phyloP scores from a whole-genome alignment of 2,113 vertebrate species.

The Tragulus kanchil region DNA sequence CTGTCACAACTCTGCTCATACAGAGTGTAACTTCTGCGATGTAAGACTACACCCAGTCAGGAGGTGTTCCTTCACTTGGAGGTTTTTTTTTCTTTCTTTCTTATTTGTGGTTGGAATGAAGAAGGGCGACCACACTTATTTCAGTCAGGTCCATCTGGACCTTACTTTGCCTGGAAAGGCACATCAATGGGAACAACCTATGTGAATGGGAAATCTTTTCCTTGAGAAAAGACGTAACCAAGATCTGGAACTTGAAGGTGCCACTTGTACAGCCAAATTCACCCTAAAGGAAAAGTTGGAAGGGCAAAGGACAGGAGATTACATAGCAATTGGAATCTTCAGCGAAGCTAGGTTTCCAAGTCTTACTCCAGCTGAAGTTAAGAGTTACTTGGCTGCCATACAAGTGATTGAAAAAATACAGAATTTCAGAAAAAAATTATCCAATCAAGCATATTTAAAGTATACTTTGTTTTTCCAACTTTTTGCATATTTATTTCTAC shows the following conservation, averaged over 20 bases:
- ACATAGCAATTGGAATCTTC: constrained; percentile 98
- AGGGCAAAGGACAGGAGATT: constrained; percentile 99
- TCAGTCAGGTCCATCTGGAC: constrained; percentile 98
- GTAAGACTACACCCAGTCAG: constrained; percentile 98
- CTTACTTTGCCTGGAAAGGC: constrained; percentile 99
- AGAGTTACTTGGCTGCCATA: constrained; percentile 98
- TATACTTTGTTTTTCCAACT: constrained; percentile 87
- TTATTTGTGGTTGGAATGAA: constrained; percentile 99
- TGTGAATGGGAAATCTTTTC: constrained; percentile 97
- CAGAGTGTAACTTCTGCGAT: constrained; percentile 98
- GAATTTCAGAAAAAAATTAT: constrained; percentile 54
- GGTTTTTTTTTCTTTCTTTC: constrained; percentile 91
- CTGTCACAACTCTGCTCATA: constrained; percentile 97
- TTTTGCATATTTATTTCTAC: constrained; percentile 91
- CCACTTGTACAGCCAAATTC: constrained; percentile 98
- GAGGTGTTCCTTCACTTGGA: constrained; percentile 97
- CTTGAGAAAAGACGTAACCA: constrained; percentile 99
- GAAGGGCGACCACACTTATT: constrained; percentile 97
- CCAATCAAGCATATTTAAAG: constrained; percentile 73
- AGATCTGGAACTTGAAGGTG: constrained; percentile 98
- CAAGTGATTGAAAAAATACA: constrained; percentile 70
- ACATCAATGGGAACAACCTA: constrained; percentile 99
- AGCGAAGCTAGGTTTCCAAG: constrained; percentile 97
- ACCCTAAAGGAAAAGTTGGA: constrained; percentile 99
- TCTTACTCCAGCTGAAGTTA: constrained; percentile 97